Conservation (phyloP, 1,140 invertebrate genomes). For the Parasteatoda tepidariorum region DNA sequence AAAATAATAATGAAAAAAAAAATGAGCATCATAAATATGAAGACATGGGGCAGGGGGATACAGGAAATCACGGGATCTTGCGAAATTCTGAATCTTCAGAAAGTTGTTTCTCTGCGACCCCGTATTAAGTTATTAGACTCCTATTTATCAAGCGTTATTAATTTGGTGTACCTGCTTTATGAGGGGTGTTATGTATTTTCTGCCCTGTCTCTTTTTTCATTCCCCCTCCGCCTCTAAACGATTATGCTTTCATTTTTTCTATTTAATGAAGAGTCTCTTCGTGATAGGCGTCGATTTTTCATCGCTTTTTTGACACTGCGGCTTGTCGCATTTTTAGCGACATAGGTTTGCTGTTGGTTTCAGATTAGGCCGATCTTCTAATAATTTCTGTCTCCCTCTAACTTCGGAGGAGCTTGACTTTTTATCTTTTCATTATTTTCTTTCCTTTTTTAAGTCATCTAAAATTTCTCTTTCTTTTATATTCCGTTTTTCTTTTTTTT, state of each 20-base stretch:
- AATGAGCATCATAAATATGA: not conserved
- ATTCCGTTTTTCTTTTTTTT: too few relatives aligned
- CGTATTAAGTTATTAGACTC: conserved; percentile 58
- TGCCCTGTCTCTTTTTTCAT: not conserved
- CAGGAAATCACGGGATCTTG: too few relatives aligned
- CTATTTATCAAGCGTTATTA: conserved; percentile 58
- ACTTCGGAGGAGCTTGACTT: too few relatives aligned
- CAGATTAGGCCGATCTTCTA: not conserved
- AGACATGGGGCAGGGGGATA: too few relatives aligned
- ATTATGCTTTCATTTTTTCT: not conserved
- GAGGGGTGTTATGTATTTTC: not conserved
- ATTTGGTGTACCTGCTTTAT: conserved; percentile 25
- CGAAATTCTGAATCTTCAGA: conserved; percentile 22
- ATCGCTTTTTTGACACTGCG: not conserved
- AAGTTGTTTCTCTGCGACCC: conserved; percentile 14
- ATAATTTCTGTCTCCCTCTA: too few relatives aligned
- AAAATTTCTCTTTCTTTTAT: too few relatives aligned
- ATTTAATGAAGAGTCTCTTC: conserved; percentile 31
- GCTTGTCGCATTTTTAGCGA: conserved; percentile 26
- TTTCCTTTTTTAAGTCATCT: too few relatives aligned
- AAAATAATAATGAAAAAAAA: conserved; percentile 1
- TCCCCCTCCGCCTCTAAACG: not conserved
- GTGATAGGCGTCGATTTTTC: conserved; percentile 46
- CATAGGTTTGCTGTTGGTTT: conserved; percentile 2
- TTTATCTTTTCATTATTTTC: not conserved